These are phyloP conservation scores for Frankliniella intonsa DNA, from an alignment of 2,888 invertebrate genomes.

Conservation along the genomic window DNA sequence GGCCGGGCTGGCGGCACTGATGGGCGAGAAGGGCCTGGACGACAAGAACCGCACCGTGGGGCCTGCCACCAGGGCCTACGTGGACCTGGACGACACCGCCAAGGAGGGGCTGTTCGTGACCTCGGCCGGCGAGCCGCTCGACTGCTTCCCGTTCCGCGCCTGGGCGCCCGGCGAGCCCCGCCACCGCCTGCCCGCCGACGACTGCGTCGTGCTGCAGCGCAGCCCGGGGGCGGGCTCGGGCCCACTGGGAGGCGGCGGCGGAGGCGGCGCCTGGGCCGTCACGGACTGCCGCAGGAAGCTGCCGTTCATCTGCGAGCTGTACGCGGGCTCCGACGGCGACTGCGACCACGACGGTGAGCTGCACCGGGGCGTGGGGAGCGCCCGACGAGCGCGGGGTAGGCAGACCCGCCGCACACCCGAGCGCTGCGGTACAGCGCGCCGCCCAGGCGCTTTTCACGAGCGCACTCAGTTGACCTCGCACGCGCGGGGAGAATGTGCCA, in stretches of 20 bases:
- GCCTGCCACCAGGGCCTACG: conserved; percentile 27
- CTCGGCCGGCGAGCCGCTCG: conserved; percentile 29
- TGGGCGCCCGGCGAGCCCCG: conserved; percentile 34
- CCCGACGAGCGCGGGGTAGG: not conserved
- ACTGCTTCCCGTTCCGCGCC: conserved; percentile 30
- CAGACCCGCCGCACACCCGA: not conserved
- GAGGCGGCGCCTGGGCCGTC: conserved; percentile 31
- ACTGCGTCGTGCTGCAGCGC: conserved; percentile 31
- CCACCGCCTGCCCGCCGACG: conserved; percentile 27
- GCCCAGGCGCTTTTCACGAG: not conserved
- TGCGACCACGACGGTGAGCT: not conserved
- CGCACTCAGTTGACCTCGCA: too few species aligned
- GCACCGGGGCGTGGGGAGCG: not conserved
- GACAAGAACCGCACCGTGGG: not conserved
- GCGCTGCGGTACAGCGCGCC: not conserved
- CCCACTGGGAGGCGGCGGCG: too few species aligned
- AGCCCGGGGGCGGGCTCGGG: too few species aligned
- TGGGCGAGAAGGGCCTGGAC: not conserved
- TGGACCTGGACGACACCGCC: conserved; percentile 30
- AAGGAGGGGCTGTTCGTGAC: conserved; percentile 32
- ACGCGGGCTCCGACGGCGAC: conserved; percentile 9
- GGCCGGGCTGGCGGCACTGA: conserved; percentile 25
- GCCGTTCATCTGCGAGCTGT: conserved; percentile 34
- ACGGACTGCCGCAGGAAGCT: conserved; percentile 28
- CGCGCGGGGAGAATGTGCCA: too few species aligned